Percentiles rank a stretch among this genome's conserved stretches.
Conservation (phyloP, 2,888 invertebrate species). For the Ectemnius continuus region DNA sequence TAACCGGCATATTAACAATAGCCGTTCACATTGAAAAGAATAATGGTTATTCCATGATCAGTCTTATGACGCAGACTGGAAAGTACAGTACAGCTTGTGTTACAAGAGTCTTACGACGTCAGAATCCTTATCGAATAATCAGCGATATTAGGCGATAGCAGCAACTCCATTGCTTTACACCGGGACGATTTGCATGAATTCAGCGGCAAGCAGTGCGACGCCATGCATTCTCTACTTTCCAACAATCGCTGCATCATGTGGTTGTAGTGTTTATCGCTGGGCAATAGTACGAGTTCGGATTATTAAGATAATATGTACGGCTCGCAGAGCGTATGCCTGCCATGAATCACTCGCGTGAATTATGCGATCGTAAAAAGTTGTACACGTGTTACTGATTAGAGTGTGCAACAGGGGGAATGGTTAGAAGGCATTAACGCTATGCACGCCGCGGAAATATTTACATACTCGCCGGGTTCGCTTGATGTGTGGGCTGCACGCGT, state of each 20-base stretch:
- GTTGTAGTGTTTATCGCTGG: neutral
- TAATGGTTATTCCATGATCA: too few relatives aligned
- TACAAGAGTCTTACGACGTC: too few relatives aligned
- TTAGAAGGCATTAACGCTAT: conserved; percentile 5
- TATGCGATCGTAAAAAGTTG: conserved; percentile 10
- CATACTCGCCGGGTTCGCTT: conserved; percentile 5
- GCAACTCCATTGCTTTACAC: too few relatives aligned
- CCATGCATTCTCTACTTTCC: too few relatives aligned
- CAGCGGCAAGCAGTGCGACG: too few relatives aligned
- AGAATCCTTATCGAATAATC: too few relatives aligned
- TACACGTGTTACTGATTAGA: conserved; percentile 10
- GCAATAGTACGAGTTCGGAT: conserved; percentile 1
- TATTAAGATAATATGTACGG: conserved; percentile 5
- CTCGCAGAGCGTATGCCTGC: neutral
- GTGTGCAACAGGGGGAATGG: neutral
- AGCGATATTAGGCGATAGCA: too few relatives aligned
- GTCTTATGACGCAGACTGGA: too few relatives aligned
- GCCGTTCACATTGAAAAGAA: neutral
- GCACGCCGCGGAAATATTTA: conserved; percentile 5
- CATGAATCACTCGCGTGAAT: conserved; percentile 1
- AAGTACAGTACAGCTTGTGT: too few relatives aligned
- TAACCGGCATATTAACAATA: neutral
- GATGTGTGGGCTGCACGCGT: conserved; percentile 1
- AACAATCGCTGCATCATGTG: too few relatives aligned
- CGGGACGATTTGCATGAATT: too few relatives aligned